Evolutionary conservation across 2,888 invertebrate species (phyloP), one percentile per base, ranked within the genome.

Genomic region (Dryobotodes eremita): DNA sequence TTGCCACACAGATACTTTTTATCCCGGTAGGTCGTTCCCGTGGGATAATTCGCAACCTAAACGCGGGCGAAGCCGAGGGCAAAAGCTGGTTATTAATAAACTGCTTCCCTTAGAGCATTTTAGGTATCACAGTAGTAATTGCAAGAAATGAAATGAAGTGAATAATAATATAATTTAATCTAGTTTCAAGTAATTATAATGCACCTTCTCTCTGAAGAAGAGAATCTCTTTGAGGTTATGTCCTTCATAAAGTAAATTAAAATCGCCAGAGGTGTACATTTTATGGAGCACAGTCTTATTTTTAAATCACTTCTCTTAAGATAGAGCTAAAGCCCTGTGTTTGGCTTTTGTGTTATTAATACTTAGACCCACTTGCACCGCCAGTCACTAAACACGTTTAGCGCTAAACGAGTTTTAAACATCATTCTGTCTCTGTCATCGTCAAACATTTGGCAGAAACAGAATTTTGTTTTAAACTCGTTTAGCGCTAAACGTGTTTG

Each of bases 301-400:
- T 79, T 80, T 74, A 42, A 82, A 75, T 82, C 61, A 72, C 48
- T 74, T 69, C 20, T 62, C 42, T 26, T 31, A 36, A 64, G 73
- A 64, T 55, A n/a, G 15, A 64, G 42, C 17, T 76, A n/a, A 10
- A 71, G 48, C 46, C 23, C 15, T 53, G 20, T 64, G 31, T 70
- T 53, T 64, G 17, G 48, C 13, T 46, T 74, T 13, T 64, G 64
- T 31, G 31, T 23, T 65, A 26, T 50, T 62, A 61, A 26, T 36
- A 53, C 46, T 23, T 59, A 55, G 31, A 36, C 31, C 31, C 31
- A 2, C 31, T 36, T 36, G 31, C 31, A 36, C 31, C 31, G 31
- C 31, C 3, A 36, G 3, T 36, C 3, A 36, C 31, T 36, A 36
- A 36, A 36, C 31, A 36, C 31, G 31, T 36, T 36, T 36, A 36